Evolutionary conservation across 2,888 invertebrate genomes (phyloP).

Genomic region (Horisme vitalbata): DNA sequence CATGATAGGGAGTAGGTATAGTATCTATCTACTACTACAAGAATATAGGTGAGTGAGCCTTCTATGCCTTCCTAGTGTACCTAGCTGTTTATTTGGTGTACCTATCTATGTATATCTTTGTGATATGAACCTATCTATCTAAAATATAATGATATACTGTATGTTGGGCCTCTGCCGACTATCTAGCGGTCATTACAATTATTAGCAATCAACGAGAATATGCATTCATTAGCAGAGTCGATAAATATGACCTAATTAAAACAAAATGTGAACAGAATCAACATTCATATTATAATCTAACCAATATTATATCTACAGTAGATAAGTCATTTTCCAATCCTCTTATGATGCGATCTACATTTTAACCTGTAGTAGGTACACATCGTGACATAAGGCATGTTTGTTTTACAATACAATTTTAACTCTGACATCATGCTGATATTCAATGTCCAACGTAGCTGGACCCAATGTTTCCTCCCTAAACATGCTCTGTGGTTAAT

Average conservation of each 20-base stretch:
- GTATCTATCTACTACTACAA: no score
- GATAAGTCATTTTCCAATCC: conserved; percentile 22
- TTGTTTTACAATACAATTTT: conserved; percentile 12
- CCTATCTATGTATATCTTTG: no score
- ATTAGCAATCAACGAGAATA: no score
- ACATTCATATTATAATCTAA: conserved; percentile 1
- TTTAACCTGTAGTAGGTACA: conserved; percentile 43
- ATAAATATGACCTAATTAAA: neutral
- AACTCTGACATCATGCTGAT: conserved; percentile 62
- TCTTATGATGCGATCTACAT: conserved; percentile 37
- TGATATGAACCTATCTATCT: no score
- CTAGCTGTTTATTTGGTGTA: no score
- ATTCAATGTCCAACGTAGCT: conserved; percentile 48
- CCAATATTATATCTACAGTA: neutral
- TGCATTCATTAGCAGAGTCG: neutral
- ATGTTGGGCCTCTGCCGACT: no score
- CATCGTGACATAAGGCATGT: conserved; percentile 48
- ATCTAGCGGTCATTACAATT: no score
- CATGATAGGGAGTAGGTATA: no score
- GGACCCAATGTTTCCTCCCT: conserved; percentile 42
- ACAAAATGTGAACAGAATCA: no score
- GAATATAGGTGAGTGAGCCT: no score
- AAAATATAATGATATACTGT: no score
- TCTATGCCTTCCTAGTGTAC: no score
- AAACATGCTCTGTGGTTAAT: conserved; percentile 34